Conservation (phyloP, 2,888 invertebrate species). For the Blera fallax region DNA sequence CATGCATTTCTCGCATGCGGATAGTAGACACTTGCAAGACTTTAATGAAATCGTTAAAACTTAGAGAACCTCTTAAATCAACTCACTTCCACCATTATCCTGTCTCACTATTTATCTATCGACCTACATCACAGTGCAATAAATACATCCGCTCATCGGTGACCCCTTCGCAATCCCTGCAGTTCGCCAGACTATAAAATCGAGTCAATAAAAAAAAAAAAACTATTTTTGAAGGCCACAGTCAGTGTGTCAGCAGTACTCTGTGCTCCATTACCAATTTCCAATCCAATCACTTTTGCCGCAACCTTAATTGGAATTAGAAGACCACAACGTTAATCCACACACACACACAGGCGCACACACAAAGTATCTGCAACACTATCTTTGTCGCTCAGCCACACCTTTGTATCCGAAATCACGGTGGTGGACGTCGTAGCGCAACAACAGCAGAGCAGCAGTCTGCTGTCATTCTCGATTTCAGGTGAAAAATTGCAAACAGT, state of each 20-base stretch:
- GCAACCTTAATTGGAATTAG: conserved; percentile 71
- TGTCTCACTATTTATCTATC: conserved; percentile 10
- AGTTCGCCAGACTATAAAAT: conserved; percentile 24
- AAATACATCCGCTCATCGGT: conserved; percentile 44
- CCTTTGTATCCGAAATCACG: conserved; percentile 45
- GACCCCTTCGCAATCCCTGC: conserved; percentile 5
- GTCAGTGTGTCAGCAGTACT: conserved; percentile 64
- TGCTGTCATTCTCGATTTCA: conserved; percentile 64
- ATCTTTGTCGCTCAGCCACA: conserved; percentile 46
- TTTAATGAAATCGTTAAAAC: conserved; percentile 17
- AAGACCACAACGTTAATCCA: conserved; percentile 60
- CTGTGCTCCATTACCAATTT: conserved; percentile 15
- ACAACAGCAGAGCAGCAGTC: conserved; percentile 1
- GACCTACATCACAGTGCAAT: conserved; percentile 65
- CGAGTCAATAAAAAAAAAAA: conserved; percentile 28
- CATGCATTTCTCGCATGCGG: neutral
- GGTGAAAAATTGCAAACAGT: conserved; percentile 58
- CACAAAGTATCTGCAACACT: conserved; percentile 47
- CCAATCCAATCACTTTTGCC: conserved; percentile 66
- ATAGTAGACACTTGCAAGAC: neutral
- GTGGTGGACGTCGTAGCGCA: neutral
- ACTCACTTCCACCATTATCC: neutral
- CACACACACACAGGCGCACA: conserved; percentile 16
- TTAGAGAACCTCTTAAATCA: conserved; percentile 6
- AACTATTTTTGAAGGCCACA: conserved; percentile 59